These are phyloP conservation scores for Recurvirostra avosetta DNA, from an alignment of 2,113 vertebrate genomes.

Conservation along the genomic window DNA sequence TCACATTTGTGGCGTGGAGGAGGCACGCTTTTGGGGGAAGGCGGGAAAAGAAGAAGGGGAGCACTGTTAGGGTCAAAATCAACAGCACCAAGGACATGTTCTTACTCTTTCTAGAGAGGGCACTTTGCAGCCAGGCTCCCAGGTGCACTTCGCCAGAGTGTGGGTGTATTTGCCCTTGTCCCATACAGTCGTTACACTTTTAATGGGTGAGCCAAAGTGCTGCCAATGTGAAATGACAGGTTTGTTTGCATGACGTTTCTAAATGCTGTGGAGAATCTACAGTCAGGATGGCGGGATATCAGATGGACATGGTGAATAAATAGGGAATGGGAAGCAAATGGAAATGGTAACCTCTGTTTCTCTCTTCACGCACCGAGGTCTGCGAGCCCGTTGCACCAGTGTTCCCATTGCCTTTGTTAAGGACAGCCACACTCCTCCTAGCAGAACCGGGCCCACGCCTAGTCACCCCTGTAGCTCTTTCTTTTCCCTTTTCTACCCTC, in stretches of 20 bases:
- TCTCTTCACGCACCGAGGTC: fast-evolving
- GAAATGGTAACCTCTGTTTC: background rate
- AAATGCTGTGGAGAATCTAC: background rate
- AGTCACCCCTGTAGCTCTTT: background rate
- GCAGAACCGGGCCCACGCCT: background rate
- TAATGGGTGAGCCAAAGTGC: background rate
- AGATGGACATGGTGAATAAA: background rate
- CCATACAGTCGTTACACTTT: too few relatives aligned
- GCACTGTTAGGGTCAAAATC: background rate
- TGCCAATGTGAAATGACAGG: background rate
- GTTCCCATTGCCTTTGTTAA: background rate
- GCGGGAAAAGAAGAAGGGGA: background rate
- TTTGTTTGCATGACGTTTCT: background rate
- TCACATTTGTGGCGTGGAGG: background rate
- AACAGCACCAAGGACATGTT: background rate
- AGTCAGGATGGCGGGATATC: background rate
- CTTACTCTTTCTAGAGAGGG: background rate
- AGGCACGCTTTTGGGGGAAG: background rate
- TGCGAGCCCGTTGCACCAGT: background rate
- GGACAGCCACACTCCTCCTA: background rate
- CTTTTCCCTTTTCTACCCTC: background rate
- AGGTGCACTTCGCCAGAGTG: background rate
- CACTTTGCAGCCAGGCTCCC: background rate
- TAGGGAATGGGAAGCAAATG: background rate
- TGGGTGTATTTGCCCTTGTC: background rate